Evolutionary conservation across 2,797 vertebrate species (phyloP).

Genomic region (Clarias platycephalus): DNA sequence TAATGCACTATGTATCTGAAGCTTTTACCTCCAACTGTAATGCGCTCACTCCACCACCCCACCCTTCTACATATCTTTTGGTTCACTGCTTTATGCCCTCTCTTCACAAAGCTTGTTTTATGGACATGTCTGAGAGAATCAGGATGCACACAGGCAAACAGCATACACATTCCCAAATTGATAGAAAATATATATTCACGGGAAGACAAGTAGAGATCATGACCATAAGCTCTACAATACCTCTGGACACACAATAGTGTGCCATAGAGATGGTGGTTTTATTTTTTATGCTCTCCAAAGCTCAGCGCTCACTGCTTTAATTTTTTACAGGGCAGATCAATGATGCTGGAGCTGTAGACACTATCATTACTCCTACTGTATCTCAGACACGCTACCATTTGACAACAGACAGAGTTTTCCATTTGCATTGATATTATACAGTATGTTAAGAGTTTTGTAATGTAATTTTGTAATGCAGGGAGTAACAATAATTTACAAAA

Average conservation of each 20-base stretch:
- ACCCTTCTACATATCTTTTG: background rate
- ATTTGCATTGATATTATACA: background rate
- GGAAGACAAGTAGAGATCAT: background rate
- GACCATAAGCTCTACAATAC: background rate
- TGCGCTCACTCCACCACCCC: constrained; percentile 5
- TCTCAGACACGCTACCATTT: background rate
- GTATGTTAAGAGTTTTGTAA: background rate
- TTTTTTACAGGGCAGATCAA: background rate
- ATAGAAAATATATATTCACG: background rate
- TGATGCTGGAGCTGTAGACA: background rate
- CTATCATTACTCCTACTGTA: background rate
- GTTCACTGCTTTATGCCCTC: background rate
- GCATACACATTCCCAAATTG: background rate
- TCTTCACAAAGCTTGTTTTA: background rate
- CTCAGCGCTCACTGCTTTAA: background rate
- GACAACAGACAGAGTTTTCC: background rate
- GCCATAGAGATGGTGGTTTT: background rate
- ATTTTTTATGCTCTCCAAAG: background rate
- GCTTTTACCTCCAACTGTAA: constrained; percentile 34
- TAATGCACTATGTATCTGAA: background rate
- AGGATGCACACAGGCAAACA: background rate
- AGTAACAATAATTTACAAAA: background rate
- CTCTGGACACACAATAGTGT: background rate
- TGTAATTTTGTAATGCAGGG: too few species aligned
- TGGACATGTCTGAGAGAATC: background rate